Evolutionary conservation across 2,113 vertebrate species (phyloP).

Genomic region (Sterrhoptilus dennistouni): DNA sequence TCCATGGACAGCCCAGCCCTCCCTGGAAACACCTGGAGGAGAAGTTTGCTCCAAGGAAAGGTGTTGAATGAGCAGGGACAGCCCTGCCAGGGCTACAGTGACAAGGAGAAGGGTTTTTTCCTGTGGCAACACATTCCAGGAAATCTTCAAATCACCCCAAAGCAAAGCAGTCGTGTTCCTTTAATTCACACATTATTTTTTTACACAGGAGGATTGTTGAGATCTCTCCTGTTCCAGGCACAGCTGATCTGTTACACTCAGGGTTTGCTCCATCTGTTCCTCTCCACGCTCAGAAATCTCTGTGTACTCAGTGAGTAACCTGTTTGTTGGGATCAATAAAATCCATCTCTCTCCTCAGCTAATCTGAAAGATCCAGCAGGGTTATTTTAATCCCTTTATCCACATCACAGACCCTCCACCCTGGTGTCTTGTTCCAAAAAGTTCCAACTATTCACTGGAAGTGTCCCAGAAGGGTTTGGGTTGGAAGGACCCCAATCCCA

Average conservation of each 20-base stretch:
- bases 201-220: background rate
- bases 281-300: background rate
- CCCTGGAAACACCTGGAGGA: accelerated
- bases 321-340: background rate
- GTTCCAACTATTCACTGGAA: background rate
- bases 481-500: too few relatives aligned
- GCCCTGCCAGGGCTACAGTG: background rate
- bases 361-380: background rate
- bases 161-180: background rate
- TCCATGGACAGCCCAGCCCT: background rate
- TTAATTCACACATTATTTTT: background rate
- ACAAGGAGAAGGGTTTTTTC: background rate
- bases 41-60: background rate
- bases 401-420: background rate
- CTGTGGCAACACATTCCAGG: background rate
- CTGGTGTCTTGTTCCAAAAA: background rate
- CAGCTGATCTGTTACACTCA: background rate
- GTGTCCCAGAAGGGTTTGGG: background rate
- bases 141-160: background rate
- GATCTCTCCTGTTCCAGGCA: background rate
- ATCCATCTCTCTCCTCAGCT: background rate
- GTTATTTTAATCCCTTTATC: background rate
- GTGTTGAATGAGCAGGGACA: background rate
- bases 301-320: background rate
- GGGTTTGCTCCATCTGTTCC: background rate